These are phyloP conservation scores for Entomyzon cyanotis DNA, from an alignment of 2,113 vertebrate genomes.

Conservation along the genomic window DNA sequence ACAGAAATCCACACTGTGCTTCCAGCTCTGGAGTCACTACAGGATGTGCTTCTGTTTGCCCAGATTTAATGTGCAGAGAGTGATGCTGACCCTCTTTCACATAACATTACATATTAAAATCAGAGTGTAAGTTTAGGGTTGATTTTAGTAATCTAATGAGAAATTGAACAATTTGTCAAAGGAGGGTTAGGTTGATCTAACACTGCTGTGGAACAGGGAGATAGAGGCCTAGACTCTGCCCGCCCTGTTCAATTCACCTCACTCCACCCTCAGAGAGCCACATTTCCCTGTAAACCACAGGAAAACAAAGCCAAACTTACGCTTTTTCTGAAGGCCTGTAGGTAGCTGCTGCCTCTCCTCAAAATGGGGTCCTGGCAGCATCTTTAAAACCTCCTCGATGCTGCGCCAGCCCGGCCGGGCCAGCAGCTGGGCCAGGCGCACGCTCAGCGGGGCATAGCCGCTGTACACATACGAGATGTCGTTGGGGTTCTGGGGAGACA, in stretches of 20 bases:
- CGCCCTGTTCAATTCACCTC: neutral
- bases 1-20: neutral
- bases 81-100: neutral
- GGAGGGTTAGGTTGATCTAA: neutral
- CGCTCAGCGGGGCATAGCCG: constrained; percentile 92
- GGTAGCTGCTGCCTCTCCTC: constrained; percentile 95
- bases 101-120: neutral
- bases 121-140: neutral
- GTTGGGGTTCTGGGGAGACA: constrained; percentile 85
- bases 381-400: constrained; percentile 96
- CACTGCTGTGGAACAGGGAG: neutral
- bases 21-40: neutral
- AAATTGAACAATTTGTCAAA: neutral
- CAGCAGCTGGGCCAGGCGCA: constrained; percentile 91
- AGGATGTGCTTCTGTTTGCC: neutral
- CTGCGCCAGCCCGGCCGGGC: constrained; percentile 94
- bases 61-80: neutral
- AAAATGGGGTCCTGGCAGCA: constrained; percentile 95
- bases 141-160: neutral
- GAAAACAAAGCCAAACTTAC: constrained; percentile 53
- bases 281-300: neutral
- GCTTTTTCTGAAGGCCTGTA: constrained; percentile 81
- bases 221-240: neutral
- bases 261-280: neutral
- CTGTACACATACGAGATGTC: constrained; percentile 98